A percentile compares a stretch with the other conserved stretches of the same genome.
These are phyloP conservation scores for Tinamus major DNA, from an alignment of 2,797 vertebrate species.

Conservation along the genomic window DNA sequence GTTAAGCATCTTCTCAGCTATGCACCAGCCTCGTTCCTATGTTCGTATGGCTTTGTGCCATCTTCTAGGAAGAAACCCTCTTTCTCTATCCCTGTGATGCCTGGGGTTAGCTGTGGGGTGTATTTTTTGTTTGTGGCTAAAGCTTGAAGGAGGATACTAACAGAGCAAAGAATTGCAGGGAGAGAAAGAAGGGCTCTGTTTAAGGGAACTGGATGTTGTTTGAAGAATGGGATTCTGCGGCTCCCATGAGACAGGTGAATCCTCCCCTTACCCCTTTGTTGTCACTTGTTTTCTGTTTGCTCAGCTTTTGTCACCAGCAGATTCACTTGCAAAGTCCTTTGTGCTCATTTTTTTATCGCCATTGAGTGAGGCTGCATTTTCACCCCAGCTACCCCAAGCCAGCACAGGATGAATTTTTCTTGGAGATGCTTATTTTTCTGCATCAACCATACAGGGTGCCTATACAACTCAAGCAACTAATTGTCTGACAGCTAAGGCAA, in stretches of 20 bases:
- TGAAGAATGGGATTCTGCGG: neutral
- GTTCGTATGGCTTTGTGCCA: rapidly evolving
- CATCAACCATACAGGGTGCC: neutral
- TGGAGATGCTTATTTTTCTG: neutral
- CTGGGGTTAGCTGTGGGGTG: neutral
- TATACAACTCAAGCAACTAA: neutral
- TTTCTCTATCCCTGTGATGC: rapidly evolving
- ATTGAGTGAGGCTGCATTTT: neutral
- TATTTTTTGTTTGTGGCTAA: neutral
- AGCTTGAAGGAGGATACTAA: neutral
- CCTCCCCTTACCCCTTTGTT: neutral
- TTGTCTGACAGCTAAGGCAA: neutral
- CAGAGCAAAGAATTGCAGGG: neutral
- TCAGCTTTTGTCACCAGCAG: neutral
- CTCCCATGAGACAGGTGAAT: neutral
- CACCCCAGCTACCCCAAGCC: neutral
- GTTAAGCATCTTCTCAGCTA: neutral
- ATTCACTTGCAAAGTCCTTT: neutral
- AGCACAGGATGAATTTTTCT: neutral
- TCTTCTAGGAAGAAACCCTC: neutral
- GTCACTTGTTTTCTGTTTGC: neutral
- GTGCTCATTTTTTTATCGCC: neutral
- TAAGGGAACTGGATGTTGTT: neutral
- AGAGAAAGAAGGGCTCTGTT: neutral
- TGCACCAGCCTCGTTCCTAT: neutral